Percentiles rank a stretch among this genome's conserved stretches.
These are phyloP conservation scores for Lutjanus campechanus DNA, from an alignment of 2,797 vertebrate species.

Conservation along the genomic window DNA sequence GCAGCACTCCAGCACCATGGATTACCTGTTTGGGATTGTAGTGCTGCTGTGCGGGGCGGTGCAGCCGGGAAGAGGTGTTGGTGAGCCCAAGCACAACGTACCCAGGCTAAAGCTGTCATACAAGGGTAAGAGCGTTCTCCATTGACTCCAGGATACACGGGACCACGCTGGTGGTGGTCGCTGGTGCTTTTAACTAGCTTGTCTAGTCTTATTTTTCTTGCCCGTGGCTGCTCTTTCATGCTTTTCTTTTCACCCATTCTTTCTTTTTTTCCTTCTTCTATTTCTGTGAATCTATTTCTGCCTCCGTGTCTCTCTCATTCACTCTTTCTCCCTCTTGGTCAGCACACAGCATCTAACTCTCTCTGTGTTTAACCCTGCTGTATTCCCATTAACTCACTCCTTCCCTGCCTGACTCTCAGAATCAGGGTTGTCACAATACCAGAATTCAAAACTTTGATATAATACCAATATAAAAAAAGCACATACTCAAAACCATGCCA, in stretches of 20 bases:
- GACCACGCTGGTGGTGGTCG: not conserved
- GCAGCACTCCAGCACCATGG: conserved; percentile 91
- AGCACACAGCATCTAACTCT: conserved; percentile 62
- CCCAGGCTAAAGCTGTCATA: conserved; percentile 96
- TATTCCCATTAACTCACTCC: conserved; percentile 52
- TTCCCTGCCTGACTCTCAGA: conserved; percentile 47
- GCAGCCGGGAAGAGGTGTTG: conserved; percentile 84
- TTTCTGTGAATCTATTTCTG: conserved; percentile 65
- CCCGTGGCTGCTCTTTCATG: conserved; percentile 56
- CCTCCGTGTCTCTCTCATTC: conserved; percentile 55
- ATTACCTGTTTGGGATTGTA: conserved; percentile 93
- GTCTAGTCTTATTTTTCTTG: conserved; percentile 31
- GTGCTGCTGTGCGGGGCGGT: conserved; percentile 91
- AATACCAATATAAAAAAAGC: too few species aligned
- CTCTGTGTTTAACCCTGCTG: conserved; percentile 12
- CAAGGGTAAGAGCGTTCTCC: conserved; percentile 90
- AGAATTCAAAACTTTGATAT: too few species aligned
- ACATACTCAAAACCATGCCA: too few species aligned
- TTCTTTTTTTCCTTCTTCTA: conserved; percentile 47
- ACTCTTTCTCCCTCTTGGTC: conserved; percentile 57
- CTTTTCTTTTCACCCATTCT: conserved; percentile 64
- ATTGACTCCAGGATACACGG: conserved; percentile 55
- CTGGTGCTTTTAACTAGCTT: conserved; percentile 51
- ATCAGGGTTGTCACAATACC: conserved; percentile 2
- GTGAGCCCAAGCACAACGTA: conserved; percentile 91